Evolutionary conservation across 2,797 vertebrate species (phyloP), one percentile per base, ranked within the genome.

Genomic region (Darevskia mixta): DNA sequence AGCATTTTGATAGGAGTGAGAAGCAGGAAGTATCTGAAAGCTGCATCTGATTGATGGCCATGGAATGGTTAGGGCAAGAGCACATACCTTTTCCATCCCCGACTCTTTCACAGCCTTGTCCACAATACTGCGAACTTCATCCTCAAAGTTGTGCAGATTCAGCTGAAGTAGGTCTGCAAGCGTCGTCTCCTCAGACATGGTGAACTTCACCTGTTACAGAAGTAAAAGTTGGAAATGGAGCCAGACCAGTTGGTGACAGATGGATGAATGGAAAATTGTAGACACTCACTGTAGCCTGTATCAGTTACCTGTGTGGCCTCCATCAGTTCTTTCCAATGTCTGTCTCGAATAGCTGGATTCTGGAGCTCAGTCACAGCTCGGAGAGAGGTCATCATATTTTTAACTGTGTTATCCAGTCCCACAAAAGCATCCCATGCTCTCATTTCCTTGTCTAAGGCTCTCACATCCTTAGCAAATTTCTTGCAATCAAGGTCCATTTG

Each of bases 291-390:
- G 23, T 38, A 25, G 61, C 27, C 2, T 25, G 18, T 13, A 2
- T 17, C 17, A 69, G 23, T 41, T 55, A 97, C 97, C 97, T 97
- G 93, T 8, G 97, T 95, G 66, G 96, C 95, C 82, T 96, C 92
- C 96, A 96, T 96, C 41, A 97, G 96, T 93, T 97, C 95, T 58
- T 94, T 95, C 97, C 97, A 97, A 94, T 97, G 97, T 27, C 96
- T 96, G 5, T 95, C 94, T 2, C 96, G 94, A 88, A 97, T 96
- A 90, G 97, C 95, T 0, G 97, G 96, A 91, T 97, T 97, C 95
- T 97, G 96, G 87, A 97, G 95, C 75, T 97, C 96, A 0, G 93
- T 97, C 55, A 97, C 92, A 0, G 96, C 95, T 0, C 95, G 93
- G 86, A 97, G 95, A 25, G 96, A 96, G 0, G 93, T 96, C 9